These are phyloP conservation scores for Hyperoplus immaculatus DNA, from an alignment of 2,797 vertebrate genomes.

Conservation along the genomic window DNA sequence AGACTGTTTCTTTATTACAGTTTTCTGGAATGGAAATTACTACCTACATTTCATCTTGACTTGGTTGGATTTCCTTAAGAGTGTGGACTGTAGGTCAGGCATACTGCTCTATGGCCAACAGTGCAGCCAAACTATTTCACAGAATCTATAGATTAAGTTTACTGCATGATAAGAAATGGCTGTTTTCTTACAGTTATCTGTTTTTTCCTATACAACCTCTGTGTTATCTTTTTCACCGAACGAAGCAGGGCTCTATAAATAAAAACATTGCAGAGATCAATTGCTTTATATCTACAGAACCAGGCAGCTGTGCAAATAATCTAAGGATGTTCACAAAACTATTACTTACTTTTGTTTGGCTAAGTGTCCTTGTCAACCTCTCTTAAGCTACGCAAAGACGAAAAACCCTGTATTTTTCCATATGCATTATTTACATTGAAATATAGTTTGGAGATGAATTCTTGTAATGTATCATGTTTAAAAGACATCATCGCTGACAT, in stretches of 20 bases:
- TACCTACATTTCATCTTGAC: constrained; percentile 17
- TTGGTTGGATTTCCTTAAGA: constrained; percentile 48
- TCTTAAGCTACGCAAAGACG: constrained; percentile 12
- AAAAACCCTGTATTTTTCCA: constrained; percentile 21
- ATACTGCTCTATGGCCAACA: constrained; percentile 45
- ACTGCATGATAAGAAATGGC: constrained; percentile 67
- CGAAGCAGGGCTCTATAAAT: constrained; percentile 55
- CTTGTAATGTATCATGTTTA: constrained; percentile 7
- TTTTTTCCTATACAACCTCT: constrained; percentile 47
- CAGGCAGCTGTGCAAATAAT: constrained; percentile 41
- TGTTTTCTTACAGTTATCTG: constrained; percentile 61
- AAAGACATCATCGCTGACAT: constrained; percentile 13
- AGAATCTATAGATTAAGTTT: constrained; percentile 71
- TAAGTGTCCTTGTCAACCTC: constrained; percentile 33
- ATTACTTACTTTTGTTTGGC: constrained; percentile 50
- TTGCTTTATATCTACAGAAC: constrained; percentile 48
- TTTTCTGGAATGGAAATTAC: constrained; percentile 30
- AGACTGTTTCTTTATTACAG: background rate
- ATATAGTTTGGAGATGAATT: constrained; percentile 37
- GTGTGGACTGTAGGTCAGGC: constrained; percentile 55
- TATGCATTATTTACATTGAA: constrained; percentile 29
- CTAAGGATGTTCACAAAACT: constrained; percentile 47
- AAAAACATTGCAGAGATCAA: constrained; percentile 62
- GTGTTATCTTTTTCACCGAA: constrained; percentile 58
- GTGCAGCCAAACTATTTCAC: constrained; percentile 60